phyloP scores from a whole-genome alignment of 2,888 invertebrate species.

The Agrochola macilenta region DNA sequence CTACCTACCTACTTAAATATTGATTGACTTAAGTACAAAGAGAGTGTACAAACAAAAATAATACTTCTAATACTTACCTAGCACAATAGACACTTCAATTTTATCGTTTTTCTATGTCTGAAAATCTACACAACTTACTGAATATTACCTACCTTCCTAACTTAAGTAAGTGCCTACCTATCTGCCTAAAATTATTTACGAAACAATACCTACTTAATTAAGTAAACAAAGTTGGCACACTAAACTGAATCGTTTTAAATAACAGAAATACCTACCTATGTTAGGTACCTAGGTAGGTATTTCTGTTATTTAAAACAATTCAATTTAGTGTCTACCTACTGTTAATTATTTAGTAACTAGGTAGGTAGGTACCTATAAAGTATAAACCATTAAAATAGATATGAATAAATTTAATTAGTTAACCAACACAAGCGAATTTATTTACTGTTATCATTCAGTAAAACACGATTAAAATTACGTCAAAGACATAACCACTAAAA shows the following conservation, averaged over 20 bases:
- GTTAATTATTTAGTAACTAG: too few species aligned
- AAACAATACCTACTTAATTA: not conserved
- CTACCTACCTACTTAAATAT: not conserved
- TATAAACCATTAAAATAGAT: too few species aligned
- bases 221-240: conserved; percentile 5
- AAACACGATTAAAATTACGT: too few species aligned
- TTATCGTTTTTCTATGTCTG: not conserved
- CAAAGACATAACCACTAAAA: too few species aligned
- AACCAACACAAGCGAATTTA: not conserved
- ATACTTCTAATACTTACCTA: not conserved
- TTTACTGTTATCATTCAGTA: too few species aligned
- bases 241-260: conserved; percentile 10
- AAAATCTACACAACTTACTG: not conserved
- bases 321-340: too few species aligned
- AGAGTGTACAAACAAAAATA: not conserved
- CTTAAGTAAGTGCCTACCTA: too few species aligned
- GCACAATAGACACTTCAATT: not conserved
- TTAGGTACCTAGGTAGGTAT: too few species aligned
- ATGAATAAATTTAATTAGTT: too few species aligned
- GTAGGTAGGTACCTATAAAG: too few species aligned
- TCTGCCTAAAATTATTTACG: not conserved
- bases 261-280: not conserved
- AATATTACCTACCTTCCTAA: too few species aligned
- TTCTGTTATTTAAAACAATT: too few species aligned
- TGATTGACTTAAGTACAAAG: not conserved